Base-by-base conservation (phyloP, 2,888 invertebrate species). In the Oligia strigilis region DNA sequence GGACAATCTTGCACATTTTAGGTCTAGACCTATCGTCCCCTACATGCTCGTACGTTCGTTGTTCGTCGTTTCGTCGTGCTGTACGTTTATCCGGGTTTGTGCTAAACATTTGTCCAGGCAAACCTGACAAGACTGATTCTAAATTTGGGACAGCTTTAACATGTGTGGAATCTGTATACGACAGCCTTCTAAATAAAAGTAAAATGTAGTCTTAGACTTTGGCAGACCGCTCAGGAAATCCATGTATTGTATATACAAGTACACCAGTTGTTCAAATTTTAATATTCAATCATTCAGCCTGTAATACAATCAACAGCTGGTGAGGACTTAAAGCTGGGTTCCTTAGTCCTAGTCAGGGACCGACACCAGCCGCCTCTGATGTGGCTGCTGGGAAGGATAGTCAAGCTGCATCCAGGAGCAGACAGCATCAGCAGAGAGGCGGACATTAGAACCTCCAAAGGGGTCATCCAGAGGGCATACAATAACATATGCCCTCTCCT, bases 1-100 rank as follows among this genome's bases (percentile, higher is more conserved):
- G 17, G 62, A 72, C 36, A 40, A 36, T 49, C n/a, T 46, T 79
- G 55, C 65, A n/a, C n/a, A 72, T 58, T 83, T 72, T 40, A 60
- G n/a, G n/a, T 43, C 19, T 17, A 40, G 23, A 66, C 29, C 29
- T 29, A 29, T 29, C 29, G 29, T 29, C 29, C 29, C 29, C 29
- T 29, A 29, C 29, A 29, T 29, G 29, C 29, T 29, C 29, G 29
- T 29, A 29, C 29, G 29, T 29, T 29, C 29, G 29, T 29, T 1
- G 29, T 29, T 29, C 29, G 29, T 29, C 29, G 29, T 29, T 29
- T 29, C 29, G 29, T 29, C 29, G 29, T 29, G 29, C 29, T 29
- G 29, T 29, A 29, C 11, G 49, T 14, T n/a, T 29, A 60, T 40
- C 6, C 43, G 14, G 19, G 29, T 36, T 52, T 43, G 11, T 19